Evolutionary conservation across 1,140 invertebrate species (phyloP).

Genomic region (Archivesica marissinica): DNA sequence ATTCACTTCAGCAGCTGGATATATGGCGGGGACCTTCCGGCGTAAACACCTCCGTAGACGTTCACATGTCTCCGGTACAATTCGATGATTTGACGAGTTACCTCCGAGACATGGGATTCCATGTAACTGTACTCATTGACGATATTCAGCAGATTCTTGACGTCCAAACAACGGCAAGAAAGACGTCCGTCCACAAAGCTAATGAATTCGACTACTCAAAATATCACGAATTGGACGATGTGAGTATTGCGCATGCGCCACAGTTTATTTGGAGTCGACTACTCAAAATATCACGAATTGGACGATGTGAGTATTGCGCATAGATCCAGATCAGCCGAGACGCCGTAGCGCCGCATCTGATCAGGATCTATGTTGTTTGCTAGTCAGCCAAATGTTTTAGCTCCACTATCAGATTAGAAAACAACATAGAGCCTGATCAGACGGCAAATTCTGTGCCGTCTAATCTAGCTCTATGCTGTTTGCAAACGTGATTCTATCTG

Average conservation of each 20-base stretch:
- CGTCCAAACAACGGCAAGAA: not conserved
- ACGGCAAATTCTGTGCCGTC: too few species aligned
- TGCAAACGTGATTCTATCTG: too few species aligned
- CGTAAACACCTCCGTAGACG: conserved; percentile 15
- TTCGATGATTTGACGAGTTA: conserved; percentile 21
- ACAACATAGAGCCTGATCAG: too few species aligned
- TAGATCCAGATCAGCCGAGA: too few species aligned
- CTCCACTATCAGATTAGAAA: too few species aligned
- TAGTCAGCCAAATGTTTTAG: too few species aligned
- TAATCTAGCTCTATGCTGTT: too few species aligned
- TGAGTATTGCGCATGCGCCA: not conserved
- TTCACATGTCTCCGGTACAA: conserved; percentile 15
- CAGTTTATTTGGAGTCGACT: conserved; percentile 11
- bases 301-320: conserved; percentile 32
- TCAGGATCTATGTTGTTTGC: too few species aligned
- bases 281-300: conserved; percentile 37
- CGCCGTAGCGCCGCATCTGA: too few species aligned
- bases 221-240: conserved; percentile 39
- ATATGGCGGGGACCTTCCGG: conserved; percentile 34
- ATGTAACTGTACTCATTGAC: not conserved
- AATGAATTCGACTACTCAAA: conserved; percentile 41
- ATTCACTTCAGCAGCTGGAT: conserved; percentile 4
- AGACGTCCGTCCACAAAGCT: not conserved
- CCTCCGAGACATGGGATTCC: not conserved
- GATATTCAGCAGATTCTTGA: conserved; percentile 28